These are phyloP conservation scores for Scartelaos histophorus DNA, from an alignment of 2,113 vertebrate genomes.

Conservation along the genomic window DNA sequence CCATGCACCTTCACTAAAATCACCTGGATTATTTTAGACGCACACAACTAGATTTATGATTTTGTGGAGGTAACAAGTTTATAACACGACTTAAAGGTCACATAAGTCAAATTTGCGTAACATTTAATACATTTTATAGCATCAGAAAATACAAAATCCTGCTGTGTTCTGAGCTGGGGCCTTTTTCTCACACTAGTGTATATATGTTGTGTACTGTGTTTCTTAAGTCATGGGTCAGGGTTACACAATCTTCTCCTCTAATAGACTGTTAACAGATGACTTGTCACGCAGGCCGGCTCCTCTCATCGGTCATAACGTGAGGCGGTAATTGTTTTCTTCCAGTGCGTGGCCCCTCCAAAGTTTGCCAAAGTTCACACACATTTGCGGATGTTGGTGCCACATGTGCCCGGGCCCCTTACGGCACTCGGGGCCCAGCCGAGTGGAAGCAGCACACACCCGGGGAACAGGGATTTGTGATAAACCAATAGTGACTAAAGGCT, in stretches of 20 bases:
- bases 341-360: constrained; percentile 5
- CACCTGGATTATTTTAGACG: too few relatives aligned
- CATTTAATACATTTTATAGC: too few relatives aligned
- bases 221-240: neutral
- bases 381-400: constrained; percentile 13
- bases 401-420: constrained; percentile 33
- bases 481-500: constrained; percentile 27
- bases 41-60: too few relatives aligned
- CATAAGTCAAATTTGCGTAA: too few relatives aligned
- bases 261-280: constrained; percentile 10
- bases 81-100: too few relatives aligned
- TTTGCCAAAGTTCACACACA: constrained; percentile 1
- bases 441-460: constrained; percentile 59
- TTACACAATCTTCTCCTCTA: neutral
- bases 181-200: neutral
- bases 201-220: neutral
- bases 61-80: too few relatives aligned
- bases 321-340: constrained; percentile 4
- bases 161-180: too few relatives aligned
- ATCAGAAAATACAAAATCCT: too few relatives aligned
- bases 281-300: neutral
- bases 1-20: too few relatives aligned
- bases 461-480: constrained; percentile 63
- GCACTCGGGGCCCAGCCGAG: constrained; percentile 22
- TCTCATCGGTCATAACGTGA: neutral